Evolutionary conservation across 2,888 invertebrate species (phyloP), one percentile per base, ranked within the genome.

Genomic region (Tridacna crocea): DNA sequence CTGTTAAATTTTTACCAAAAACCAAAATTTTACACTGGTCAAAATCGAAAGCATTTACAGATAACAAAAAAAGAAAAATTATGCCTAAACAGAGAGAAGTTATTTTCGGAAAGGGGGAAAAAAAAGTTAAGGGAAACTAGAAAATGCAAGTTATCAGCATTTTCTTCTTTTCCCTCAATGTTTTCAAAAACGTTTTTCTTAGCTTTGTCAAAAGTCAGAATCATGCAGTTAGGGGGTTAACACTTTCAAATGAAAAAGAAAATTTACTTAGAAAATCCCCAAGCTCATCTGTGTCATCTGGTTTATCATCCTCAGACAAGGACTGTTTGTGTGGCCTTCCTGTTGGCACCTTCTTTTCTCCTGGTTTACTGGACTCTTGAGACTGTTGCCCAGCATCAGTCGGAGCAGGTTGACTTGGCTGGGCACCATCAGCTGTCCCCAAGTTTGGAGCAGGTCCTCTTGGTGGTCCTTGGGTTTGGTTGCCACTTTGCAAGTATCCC

Each of bases 261-360:
- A 22, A 77, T 90, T 87, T 83, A 91, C 92, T 90, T 12, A 92
- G 84, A 60, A 92, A 83, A 77, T 92, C 90, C 51, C 83, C 87
- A 17, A 90, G 82, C 36, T 87, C 85, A 61, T 87, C 91, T 58
- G 90, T 88, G 72, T 91, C 91, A 80, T 91, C 91, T 60, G 88
- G 83, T 77, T 91, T 91, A 58, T 91, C 91, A 55, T 89, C 90
- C 17, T 89, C 90, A 3, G 89, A 89, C 55, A 88, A 72, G 12
- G 90, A 88, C 8, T 83, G 87, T 78, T 90, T 91, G 10, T 84
- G 77, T 58, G 79, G 83, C 72, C 87, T 22, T 48, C 47, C 46
- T 65, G 24, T 17, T 68, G 46, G 48, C 22, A 46, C 55, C 17
- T 58, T 60, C 36, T 73, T 73, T 36, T 60, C 73, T 10, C n/a